A percentile compares a stretch with the other conserved stretches of the same genome.
These are phyloP conservation scores for Forbesichthys papilliferus DNA, from an alignment of 2,113 vertebrate genomes.

Conservation along the genomic window DNA sequence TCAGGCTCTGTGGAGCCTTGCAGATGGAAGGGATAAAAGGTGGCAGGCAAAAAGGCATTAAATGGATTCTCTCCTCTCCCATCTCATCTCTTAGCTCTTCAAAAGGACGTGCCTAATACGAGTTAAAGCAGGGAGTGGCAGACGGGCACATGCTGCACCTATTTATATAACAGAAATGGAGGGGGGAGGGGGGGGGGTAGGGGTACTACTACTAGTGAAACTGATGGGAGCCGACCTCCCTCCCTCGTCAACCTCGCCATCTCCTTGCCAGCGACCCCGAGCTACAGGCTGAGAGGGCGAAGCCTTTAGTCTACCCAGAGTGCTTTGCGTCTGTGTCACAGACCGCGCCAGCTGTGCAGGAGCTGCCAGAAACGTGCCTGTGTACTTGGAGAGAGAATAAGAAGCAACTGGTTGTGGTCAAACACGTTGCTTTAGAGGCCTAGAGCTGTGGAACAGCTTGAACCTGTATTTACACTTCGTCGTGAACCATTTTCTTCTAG, in stretches of 20 bases:
- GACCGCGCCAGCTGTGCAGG: slow-evolving; percentile 35
- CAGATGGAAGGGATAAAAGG: slow-evolving; percentile 48
- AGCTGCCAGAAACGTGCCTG: slow-evolving; percentile 50
- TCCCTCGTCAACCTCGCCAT: slow-evolving; percentile 32
- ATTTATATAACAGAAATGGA: slow-evolving; percentile 61
- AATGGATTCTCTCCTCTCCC: slow-evolving; percentile 46
- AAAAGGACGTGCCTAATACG: slow-evolving; percentile 60
- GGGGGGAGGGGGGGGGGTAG: slow-evolving; percentile 10
- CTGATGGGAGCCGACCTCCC: slow-evolving; percentile 35
- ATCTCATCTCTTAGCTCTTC: slow-evolving; percentile 43
- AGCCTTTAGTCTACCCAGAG: slow-evolving; percentile 41
- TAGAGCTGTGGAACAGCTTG: slow-evolving; percentile 15
- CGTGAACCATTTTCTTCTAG: not conserved
- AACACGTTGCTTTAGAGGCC: slow-evolving; percentile 22
- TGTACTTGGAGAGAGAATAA: slow-evolving; percentile 21
- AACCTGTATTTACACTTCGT: not conserved
- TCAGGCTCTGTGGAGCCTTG: slow-evolving; percentile 45
- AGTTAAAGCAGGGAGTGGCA: slow-evolving; percentile 57
- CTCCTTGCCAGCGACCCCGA: slow-evolving; percentile 25
- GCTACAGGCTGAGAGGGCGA: slow-evolving; percentile 22
- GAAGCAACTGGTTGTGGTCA: slow-evolving; percentile 28
- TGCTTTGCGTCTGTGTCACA: slow-evolving; percentile 38
- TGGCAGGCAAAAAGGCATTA: slow-evolving; percentile 45
- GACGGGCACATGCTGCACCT: slow-evolving; percentile 56
- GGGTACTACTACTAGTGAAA: slow-evolving; percentile 27